Evolutionary conservation across 1,140 invertebrate genomes (phyloP).

Genomic region (Epicauta chinensis): DNA sequence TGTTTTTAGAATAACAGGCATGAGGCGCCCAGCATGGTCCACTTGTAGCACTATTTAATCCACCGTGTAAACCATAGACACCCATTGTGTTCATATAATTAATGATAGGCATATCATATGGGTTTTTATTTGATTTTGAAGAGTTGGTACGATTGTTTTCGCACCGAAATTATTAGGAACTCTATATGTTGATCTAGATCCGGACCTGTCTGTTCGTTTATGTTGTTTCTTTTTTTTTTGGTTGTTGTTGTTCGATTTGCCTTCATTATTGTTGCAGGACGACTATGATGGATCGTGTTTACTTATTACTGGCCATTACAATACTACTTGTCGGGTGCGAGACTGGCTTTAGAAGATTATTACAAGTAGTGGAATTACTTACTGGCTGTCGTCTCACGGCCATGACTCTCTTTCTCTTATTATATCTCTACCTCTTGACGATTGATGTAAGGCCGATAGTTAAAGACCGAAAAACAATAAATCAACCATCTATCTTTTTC

Average conservation of each 20-base stretch:
- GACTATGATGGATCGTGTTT: conserved; percentile 27
- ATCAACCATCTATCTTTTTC: conserved; percentile 3
- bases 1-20: background rate
- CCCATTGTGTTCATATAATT: conserved; percentile 19
- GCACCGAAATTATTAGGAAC: too few relatives aligned
- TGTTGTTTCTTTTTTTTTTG: too few relatives aligned
- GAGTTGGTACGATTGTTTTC: too few relatives aligned
- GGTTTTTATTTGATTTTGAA: too few relatives aligned
- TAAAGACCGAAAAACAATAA: conserved; percentile 1
- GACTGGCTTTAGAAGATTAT: conserved; percentile 5
- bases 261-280: conserved; percentile 20
- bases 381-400: conserved; percentile 1
- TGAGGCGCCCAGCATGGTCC: conserved; percentile 3
- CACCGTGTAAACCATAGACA: conserved; percentile 23
- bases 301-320: conserved; percentile 27
- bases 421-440: background rate
- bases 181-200: too few relatives aligned
- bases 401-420: background rate
- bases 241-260: conserved; percentile 3
- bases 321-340: conserved; percentile 21
- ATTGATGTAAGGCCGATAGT: conserved; percentile 6
- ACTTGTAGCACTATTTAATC: conserved; percentile 15
- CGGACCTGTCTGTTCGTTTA: too few relatives aligned
- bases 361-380: conserved; percentile 13
- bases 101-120: conserved; percentile 1